phyloP scores from a whole-genome alignment of 2,888 invertebrate genomes.

The Drosophila differens region DNA sequence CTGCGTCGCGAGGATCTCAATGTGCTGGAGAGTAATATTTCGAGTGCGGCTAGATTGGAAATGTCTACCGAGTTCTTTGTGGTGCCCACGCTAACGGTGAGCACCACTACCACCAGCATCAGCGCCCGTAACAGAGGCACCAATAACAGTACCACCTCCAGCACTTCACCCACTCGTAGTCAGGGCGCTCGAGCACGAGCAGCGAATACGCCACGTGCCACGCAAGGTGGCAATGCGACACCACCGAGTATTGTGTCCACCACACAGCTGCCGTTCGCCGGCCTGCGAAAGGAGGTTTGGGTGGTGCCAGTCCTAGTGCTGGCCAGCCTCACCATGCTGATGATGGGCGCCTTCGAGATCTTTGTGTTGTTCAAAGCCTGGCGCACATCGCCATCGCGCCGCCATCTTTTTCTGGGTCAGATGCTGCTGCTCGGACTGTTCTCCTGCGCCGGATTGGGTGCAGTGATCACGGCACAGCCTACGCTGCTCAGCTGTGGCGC shows the following conservation, averaged over 20 bases:
- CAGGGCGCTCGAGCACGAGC: conserved; percentile 69
- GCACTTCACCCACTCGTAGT: conserved; percentile 61
- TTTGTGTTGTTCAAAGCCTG: conserved; percentile 95
- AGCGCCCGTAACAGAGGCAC: conserved; percentile 5
- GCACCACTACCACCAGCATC: conserved; percentile 18
- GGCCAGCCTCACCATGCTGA: conserved; percentile 92
- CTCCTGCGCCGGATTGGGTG: conserved; percentile 92
- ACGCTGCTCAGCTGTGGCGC: conserved; percentile 92
- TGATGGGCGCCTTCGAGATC: conserved; percentile 94
- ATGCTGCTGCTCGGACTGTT: conserved; percentile 94
- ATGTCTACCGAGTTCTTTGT: conserved; percentile 95
- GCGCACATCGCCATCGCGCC: conserved; percentile 92
- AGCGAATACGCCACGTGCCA: conserved; percentile 58
- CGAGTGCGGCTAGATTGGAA: conserved; percentile 87
- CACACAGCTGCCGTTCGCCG: conserved; percentile 82
- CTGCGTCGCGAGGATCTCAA: conserved; percentile 79
- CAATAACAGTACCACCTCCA: conserved; percentile 33
- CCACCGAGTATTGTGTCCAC: conserved; percentile 82
- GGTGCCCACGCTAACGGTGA: conserved; percentile 87
- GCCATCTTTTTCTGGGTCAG: conserved; percentile 95
- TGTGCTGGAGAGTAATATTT: conserved; percentile 74
- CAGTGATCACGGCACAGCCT: conserved; percentile 91
- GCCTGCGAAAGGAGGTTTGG: conserved; percentile 92
- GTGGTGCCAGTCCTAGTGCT: conserved; percentile 95
- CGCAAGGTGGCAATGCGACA: conserved; percentile 53